Evolutionary conservation across 2,113 vertebrate species (phyloP).

Genomic region (Petrocephalus zakoni): DNA sequence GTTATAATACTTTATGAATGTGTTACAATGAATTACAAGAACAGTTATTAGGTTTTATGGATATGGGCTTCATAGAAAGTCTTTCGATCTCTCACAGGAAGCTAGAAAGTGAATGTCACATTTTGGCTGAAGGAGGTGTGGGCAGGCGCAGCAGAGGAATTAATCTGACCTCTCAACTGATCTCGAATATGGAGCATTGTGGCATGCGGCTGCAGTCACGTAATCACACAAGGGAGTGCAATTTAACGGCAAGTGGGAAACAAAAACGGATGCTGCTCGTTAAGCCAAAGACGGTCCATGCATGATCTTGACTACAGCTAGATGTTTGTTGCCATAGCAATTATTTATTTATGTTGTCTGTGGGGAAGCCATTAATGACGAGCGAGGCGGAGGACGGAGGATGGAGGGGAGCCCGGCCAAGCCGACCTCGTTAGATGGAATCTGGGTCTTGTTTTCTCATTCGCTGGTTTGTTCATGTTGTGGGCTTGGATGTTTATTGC

Average conservation of each 20-base stretch:
- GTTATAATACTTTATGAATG: too few relatives aligned
- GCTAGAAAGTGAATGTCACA: background rate
- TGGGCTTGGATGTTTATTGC: constrained; percentile 8
- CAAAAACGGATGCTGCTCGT: background rate
- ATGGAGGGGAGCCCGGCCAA: constrained; percentile 24
- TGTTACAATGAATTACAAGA: too few relatives aligned
- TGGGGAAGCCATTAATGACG: constrained; percentile 31
- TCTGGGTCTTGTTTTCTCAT: constrained; percentile 28
- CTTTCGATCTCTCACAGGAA: background rate
- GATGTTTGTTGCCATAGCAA: constrained; percentile 16
- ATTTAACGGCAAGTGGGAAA: background rate
- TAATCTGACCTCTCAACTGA: background rate
- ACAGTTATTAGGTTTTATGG: too few relatives aligned
- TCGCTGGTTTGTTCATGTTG: constrained; percentile 14
- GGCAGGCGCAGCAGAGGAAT: background rate
- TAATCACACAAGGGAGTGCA: background rate
- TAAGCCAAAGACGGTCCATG: background rate
- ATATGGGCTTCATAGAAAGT: too few relatives aligned
- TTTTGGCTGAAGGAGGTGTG: background rate
- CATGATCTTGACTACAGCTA: background rate
- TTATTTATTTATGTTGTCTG: constrained; percentile 29
- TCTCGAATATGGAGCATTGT: background rate
- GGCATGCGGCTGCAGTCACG: background rate
- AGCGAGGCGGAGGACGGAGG: constrained; percentile 21
- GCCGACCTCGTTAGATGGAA: constrained; percentile 24